A percentile compares a stretch with the other conserved stretches of the same genome.
These are phyloP conservation scores for Tipula helvola DNA, from an alignment of 2,888 invertebrate genomes.

Conservation along the genomic window DNA sequence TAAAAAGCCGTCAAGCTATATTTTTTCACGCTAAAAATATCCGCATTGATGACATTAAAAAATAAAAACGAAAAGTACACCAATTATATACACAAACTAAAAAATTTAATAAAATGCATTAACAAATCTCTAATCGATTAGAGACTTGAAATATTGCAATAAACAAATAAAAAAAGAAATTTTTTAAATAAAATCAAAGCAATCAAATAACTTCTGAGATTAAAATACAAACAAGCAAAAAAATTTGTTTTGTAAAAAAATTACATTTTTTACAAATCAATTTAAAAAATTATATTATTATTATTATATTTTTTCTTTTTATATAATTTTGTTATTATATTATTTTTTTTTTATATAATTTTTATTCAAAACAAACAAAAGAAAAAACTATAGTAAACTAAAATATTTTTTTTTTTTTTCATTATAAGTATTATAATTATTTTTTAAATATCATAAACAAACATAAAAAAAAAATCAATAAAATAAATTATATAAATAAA, in stretches of 20 bases:
- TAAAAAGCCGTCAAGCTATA: slow-evolving; percentile 13
- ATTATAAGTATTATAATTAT: not conserved
- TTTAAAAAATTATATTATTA: not conserved
- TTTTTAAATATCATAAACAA: not conserved
- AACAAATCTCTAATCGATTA: slow-evolving; percentile 8
- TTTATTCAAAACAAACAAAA: not conserved
- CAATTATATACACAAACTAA: too few relatives aligned
- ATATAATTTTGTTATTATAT: not conserved
- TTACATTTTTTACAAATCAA: not conserved
- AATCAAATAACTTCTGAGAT: not conserved
- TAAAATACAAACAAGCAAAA: not conserved
- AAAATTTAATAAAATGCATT: not conserved
- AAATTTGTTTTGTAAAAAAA: not conserved
- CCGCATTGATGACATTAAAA: slow-evolving; percentile 13
- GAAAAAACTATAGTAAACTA: not conserved
- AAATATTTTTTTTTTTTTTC: not conserved
- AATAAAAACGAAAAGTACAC: not conserved
- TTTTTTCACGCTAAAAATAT: slow-evolving; percentile 13
- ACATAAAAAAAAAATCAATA: not conserved
- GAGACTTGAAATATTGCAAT: slow-evolving; percentile 5
- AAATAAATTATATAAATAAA: not conserved
- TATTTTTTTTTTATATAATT: not conserved
- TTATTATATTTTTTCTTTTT: not conserved
- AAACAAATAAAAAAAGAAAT: not conserved
- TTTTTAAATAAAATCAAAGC: not conserved